Conservation (phyloP, 2,113 vertebrate species). For the Oplegnathus fasciatus region DNA sequence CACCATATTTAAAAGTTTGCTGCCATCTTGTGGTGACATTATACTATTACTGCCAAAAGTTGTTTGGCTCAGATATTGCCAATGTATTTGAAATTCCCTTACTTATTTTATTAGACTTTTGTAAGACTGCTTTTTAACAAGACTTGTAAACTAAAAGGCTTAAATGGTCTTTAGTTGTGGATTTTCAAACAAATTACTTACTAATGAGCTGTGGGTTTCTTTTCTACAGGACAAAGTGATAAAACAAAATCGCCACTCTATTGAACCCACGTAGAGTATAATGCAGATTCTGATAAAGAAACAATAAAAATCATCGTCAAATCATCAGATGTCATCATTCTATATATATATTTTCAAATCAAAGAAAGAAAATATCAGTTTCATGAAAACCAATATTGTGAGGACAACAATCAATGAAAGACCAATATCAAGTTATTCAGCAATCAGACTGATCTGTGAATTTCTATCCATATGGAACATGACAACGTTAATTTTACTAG, state of each 20-base stretch:
- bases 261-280: background rate
- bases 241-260: background rate
- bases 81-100: background rate
- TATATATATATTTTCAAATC: too few species aligned
- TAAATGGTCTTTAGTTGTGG: background rate
- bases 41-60: conserved; percentile 1
- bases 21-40: conserved; percentile 71
- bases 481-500: too few species aligned
- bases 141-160: background rate
- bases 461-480: too few species aligned
- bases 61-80: background rate
- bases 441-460: too few species aligned
- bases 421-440: too few species aligned
- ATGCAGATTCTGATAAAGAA: background rate
- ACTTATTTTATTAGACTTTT: background rate
- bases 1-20: conserved; percentile 49
- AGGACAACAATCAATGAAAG: too few species aligned
- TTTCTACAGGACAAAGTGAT: background rate
- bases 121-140: background rate
- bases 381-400: too few species aligned
- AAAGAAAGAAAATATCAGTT: too few species aligned
- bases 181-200: background rate
- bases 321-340: too few species aligned
- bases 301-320: background rate
- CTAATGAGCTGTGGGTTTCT: background rate